Evolutionary conservation across 2,888 invertebrate species (phyloP).

Genomic region (Dendrolimus pini): DNA sequence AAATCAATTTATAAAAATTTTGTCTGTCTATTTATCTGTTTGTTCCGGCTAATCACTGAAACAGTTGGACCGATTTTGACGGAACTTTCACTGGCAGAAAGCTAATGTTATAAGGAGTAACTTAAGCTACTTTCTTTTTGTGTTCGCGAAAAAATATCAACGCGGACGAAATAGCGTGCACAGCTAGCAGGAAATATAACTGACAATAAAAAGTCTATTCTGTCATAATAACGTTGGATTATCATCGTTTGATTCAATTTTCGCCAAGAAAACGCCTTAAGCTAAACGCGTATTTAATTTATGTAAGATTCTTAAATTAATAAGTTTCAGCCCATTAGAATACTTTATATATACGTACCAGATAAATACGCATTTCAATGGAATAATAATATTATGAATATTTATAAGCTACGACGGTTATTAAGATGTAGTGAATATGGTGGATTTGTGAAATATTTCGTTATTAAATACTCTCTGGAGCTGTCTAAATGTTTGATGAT

Average conservation of each 20-base stretch:
- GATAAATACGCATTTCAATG: not conserved
- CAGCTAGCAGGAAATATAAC: too few species aligned
- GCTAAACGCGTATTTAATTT: slow-evolving; percentile 6
- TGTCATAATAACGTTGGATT: not conserved
- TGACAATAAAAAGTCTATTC: too few species aligned
- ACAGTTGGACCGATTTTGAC: too few species aligned
- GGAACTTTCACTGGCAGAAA: too few species aligned
- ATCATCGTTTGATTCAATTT: not conserved
- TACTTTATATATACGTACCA: not conserved
- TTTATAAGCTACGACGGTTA: not conserved
- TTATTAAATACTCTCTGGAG: not conserved
- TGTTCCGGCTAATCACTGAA: too few species aligned
- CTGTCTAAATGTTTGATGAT: not conserved
- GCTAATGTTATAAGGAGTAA: too few species aligned
- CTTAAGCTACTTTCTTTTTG: too few species aligned
- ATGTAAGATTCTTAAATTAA: not conserved
- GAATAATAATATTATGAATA: not conserved
- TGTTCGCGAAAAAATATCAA: too few species aligned
- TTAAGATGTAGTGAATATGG: not conserved
- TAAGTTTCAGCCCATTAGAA: not conserved
- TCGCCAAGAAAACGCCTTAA: not conserved
- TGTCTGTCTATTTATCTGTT: too few species aligned
- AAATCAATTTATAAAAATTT: too few species aligned
- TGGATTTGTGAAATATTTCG: not conserved
- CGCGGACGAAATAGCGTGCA: too few species aligned